Evolutionary conservation across 2,113 vertebrate genomes (phyloP), one percentile per base, ranked within the genome.

Genomic region (Halcyon malimbica): DNA sequence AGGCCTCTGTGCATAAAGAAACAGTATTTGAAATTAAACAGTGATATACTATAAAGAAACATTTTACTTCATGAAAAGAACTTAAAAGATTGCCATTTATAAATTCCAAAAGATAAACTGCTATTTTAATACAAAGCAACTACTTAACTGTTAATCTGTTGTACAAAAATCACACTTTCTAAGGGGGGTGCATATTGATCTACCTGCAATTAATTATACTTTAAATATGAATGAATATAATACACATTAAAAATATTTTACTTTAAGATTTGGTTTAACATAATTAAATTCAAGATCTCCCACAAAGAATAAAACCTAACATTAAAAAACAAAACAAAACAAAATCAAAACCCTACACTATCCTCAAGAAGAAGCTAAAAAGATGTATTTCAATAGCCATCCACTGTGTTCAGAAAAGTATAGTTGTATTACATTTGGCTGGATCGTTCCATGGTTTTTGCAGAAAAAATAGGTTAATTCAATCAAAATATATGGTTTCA

Each of bases 1-100:
- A 33, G 98, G 98, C 65, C 98, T 98, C 99, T 99, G 97, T 77
- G 20, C 53, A 83, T n/a, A 92, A 87, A 93, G 59, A 83, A 92
- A 71, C 3, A 83, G 53, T 16, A 93, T 78, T 93, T 57, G n/a
- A 74, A 86, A 90, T 79, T 83, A 94, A 91, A 78, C 25, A 19
- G 4, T n/a, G 31, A 73, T 28, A 54, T 2, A 51, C 6, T 39
- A 13, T 35, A 81, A 93, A 85, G 8, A 82, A 83, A 75, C 4
- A n/a, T 63, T 85, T 65, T 60, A 54, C 37, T 53, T 71, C 39
- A 42, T 10, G 21, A 71, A 91, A 71, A 35, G 3, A 53, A 56
- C 2, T 53, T 68, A 8, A 62, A 68, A 85, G 26, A 42, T 39
- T 64, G 26, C 23, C 24, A 75, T 54, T 87, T 76, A 80, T 33